phyloP scores from a whole-genome alignment of 2,113 vertebrate species.

The Cairina moschata region DNA sequence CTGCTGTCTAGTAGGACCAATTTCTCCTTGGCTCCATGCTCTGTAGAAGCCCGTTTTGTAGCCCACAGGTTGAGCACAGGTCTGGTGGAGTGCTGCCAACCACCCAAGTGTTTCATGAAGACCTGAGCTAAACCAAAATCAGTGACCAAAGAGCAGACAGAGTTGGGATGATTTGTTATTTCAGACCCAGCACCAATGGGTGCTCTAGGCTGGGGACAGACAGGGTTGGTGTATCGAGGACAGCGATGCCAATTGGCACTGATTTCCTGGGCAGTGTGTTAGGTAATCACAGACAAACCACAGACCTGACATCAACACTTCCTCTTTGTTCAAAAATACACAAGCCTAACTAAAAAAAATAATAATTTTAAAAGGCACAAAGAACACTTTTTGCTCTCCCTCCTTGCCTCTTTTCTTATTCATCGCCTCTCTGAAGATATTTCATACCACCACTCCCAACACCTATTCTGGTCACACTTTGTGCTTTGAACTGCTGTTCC shows the following conservation, averaged over 20 bases:
- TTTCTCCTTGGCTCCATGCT: background rate
- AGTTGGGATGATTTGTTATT: background rate
- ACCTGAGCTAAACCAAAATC: background rate
- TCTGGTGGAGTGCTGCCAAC: accelerated
- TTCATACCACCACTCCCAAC: background rate
- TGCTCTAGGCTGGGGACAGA: background rate
- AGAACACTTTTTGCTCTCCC: background rate
- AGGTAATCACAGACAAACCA: background rate
- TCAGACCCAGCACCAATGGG: background rate
- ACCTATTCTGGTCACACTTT: background rate
- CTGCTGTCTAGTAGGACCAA: background rate
- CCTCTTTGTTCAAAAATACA: background rate
- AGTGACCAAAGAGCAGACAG: background rate
- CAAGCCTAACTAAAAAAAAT: background rate
- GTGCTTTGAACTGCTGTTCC: background rate
- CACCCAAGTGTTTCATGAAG: background rate
- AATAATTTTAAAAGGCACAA: background rate
- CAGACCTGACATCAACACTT: background rate
- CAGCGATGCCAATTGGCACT: background rate
- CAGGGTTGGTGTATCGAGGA: background rate
- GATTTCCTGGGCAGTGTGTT: background rate
- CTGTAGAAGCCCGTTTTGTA: background rate
- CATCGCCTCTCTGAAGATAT: background rate
- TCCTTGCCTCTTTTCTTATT: background rate
- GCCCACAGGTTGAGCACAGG: background rate